Conservation (phyloP, 1,140 invertebrate species). For the Anoplolepis gracilipes region DNA sequence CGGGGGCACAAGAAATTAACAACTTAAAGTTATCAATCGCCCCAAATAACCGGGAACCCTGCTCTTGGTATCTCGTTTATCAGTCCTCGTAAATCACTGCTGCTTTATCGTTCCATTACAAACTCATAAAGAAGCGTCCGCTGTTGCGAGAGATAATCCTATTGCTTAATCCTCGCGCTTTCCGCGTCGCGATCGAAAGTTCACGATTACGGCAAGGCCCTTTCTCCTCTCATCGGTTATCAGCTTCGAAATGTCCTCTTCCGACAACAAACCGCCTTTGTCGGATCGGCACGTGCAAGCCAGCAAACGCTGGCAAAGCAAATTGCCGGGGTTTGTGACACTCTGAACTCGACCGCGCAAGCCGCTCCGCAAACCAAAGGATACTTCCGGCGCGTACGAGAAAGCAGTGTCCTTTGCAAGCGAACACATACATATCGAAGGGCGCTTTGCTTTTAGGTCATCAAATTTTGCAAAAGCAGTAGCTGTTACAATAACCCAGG, state of each 20-base stretch:
- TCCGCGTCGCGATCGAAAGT: not conserved
- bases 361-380: conserved; percentile 43
- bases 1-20: not conserved
- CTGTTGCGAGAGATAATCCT: conserved; percentile 13
- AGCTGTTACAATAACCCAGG: not conserved
- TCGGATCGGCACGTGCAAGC: conserved; percentile 52
- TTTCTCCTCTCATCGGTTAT: not conserved
- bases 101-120: conserved; percentile 13
- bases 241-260: not conserved
- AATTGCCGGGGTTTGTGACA: conserved; percentile 56
- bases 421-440: not conserved
- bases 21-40: not conserved
- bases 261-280: conserved; percentile 42
- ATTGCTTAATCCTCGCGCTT: conserved; percentile 32
- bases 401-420: conserved; percentile 19
- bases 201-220: not conserved
- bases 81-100: conserved; percentile 8
- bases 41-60: not conserved
- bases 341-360: conserved; percentile 36
- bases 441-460: not conserved
- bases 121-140: conserved; percentile 7
- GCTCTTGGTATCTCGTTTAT: conserved; percentile 1
- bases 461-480: not conserved
- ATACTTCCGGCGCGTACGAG: conserved; percentile 51
- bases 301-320: conserved; percentile 41